phyloP scores from a whole-genome alignment of 1,140 invertebrate genomes.

The Portunus trituberculatus region DNA sequence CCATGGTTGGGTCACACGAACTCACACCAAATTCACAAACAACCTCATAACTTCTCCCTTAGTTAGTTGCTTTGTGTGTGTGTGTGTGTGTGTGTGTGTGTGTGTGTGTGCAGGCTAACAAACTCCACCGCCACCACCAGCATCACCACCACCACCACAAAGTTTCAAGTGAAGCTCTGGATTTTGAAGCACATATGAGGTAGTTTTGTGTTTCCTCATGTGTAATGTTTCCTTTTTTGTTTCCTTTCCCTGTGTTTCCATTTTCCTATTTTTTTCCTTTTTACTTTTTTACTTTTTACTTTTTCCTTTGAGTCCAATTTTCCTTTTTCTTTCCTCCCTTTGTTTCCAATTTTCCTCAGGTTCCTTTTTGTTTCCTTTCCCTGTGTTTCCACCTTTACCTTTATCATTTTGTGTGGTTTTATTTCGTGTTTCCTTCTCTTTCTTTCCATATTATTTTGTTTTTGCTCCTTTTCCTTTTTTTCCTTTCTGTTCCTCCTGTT shows the following conservation, averaged over 20 bases:
- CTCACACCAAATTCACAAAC: background rate
- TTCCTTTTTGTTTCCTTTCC: background rate
- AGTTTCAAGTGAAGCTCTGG: background rate
- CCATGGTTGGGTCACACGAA: background rate
- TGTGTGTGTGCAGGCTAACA: conserved; percentile 36
- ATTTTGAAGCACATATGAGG: background rate
- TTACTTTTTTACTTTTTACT: background rate
- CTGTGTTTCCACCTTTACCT: background rate
- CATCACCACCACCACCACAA: background rate
- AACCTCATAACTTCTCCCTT: background rate
- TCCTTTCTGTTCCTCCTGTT: background rate
- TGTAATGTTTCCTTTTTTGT: too few relatives aligned
- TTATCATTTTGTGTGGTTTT: background rate
- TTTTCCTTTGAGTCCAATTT: background rate
- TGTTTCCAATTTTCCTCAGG: background rate
- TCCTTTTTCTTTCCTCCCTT: background rate
- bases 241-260: too few relatives aligned
- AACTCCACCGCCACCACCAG: background rate
- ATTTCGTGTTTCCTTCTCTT: background rate
- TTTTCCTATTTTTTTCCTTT: background rate
- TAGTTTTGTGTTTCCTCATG: too few relatives aligned
- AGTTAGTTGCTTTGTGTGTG: background rate
- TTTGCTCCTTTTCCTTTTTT: background rate
- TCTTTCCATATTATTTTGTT: background rate
- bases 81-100: conserved; percentile 57